Conservation (phyloP, 2,113 vertebrate genomes). For the Machaerirhynchus nigripectus region DNA sequence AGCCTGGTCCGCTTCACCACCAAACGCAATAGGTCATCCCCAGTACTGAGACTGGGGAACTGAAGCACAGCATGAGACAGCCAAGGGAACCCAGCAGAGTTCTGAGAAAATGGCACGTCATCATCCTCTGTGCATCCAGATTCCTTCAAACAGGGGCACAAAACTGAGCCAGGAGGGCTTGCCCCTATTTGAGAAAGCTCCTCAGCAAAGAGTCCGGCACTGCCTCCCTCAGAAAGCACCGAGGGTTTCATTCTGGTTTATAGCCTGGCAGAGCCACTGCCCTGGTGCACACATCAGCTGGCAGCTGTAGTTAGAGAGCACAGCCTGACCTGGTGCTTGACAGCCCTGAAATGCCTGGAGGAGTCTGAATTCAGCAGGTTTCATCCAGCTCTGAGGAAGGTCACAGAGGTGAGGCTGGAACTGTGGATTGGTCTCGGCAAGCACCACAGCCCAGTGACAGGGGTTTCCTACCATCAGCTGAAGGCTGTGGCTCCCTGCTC, state of each 20-base stretch:
- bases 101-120: not conserved
- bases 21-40: not conserved
- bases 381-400: not conserved
- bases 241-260: not conserved
- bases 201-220: not conserved
- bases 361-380: not conserved
- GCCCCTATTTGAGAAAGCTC: not conserved
- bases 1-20: not conserved
- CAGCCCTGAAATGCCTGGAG: not conserved
- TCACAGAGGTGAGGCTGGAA: not conserved
- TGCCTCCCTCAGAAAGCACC: not conserved
- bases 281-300: not conserved
- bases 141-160: not conserved
- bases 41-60: rapidly evolving
- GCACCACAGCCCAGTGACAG: not conserved
- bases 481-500: not conserved
- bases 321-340: not conserved
- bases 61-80: not conserved
- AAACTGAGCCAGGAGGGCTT: not conserved
- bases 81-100: not conserved
- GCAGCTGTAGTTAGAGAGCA: not conserved
- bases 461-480: not conserved
- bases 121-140: not conserved
- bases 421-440: not conserved
- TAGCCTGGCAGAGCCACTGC: not conserved